A percentile compares a stretch with the other conserved stretches of the same genome.
Evolutionary conservation across 2,888 invertebrate species (phyloP).

Genomic region (Erpobdella octoculata): DNA sequence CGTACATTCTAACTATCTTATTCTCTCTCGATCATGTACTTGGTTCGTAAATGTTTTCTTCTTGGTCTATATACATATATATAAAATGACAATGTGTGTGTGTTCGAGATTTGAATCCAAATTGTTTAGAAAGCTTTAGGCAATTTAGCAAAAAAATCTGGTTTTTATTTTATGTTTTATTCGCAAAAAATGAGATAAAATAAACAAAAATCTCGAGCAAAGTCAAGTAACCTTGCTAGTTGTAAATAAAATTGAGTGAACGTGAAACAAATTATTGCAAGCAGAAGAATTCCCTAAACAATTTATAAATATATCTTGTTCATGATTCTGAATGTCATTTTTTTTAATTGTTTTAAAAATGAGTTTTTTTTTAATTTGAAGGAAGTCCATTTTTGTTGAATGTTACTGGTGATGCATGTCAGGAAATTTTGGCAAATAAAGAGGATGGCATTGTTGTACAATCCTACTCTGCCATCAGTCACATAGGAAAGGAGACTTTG

Average conservation of each 20-base stretch:
- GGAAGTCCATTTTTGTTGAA: slow-evolving; percentile 28
- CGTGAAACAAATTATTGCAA: too few species aligned
- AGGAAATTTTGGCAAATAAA: too few species aligned
- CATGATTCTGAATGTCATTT: neutral
- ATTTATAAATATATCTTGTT: neutral
- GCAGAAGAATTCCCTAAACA: neutral
- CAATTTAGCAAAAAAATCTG: neutral
- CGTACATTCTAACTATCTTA: slow-evolving; percentile 20
- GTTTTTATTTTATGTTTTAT: neutral
- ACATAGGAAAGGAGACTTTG: slow-evolving; percentile 21
- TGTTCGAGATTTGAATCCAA: neutral
- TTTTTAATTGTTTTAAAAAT: neutral
- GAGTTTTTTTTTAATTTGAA: neutral
- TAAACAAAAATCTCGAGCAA: neutral
- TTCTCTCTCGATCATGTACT: slow-evolving; percentile 23
- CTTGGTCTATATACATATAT: too few species aligned
- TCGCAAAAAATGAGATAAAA: neutral
- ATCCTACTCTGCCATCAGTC: slow-evolving; percentile 19
- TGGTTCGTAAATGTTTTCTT: too few species aligned
- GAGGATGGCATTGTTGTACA: too few species aligned
- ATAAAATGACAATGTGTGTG: too few species aligned
- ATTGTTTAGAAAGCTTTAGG: neutral
- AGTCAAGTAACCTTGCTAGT: too few species aligned
- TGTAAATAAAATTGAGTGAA: too few species aligned
- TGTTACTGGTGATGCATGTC: slow-evolving; percentile 6